Percentiles rank a stretch among this genome's conserved stretches.
Evolutionary conservation across 2,797 vertebrate species (phyloP).

Genomic region (Platalea minor): DNA sequence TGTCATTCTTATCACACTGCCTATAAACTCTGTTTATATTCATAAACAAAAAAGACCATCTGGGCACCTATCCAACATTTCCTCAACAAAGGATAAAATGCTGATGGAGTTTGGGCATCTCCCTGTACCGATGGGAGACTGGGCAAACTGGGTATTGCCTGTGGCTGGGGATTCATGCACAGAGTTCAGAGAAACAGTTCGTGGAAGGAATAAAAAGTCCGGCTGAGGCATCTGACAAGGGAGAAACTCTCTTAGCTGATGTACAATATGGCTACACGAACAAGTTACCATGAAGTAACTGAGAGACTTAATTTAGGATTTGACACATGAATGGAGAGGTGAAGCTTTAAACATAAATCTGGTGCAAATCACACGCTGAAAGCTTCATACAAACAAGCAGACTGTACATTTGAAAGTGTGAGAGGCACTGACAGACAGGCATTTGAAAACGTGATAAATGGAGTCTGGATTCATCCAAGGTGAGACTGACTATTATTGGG

Average conservation of each 20-base stretch:
- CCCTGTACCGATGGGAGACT: background rate
- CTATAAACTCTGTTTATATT: background rate
- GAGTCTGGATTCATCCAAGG: conserved; percentile 46
- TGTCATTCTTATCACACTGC: conserved; percentile 4
- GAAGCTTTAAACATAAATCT: conserved; percentile 63
- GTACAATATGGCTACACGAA: background rate
- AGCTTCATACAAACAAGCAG: conserved; percentile 64
- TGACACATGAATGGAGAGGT: conserved; percentile 54
- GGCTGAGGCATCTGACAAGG: background rate
- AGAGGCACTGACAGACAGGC: conserved; percentile 65
- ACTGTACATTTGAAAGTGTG: conserved; percentile 67
- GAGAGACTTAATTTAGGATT: conserved; percentile 38
- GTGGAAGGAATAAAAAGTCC: background rate
- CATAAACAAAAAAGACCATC: background rate
- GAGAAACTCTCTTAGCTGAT: background rate
- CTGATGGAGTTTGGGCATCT: background rate
- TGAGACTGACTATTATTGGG: conserved; percentile 26
- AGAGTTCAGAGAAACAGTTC: background rate
- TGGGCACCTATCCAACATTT: background rate
- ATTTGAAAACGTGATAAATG: conserved; percentile 55
- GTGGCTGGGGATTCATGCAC: background rate
- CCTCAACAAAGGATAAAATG: background rate
- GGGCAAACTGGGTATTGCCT: background rate
- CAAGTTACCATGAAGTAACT: background rate
- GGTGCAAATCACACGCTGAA: conserved; percentile 60